These are phyloP conservation scores for Daktulosphaira vitifoliae DNA, from an alignment of 1,140 invertebrate species.

Conservation along the genomic window DNA sequence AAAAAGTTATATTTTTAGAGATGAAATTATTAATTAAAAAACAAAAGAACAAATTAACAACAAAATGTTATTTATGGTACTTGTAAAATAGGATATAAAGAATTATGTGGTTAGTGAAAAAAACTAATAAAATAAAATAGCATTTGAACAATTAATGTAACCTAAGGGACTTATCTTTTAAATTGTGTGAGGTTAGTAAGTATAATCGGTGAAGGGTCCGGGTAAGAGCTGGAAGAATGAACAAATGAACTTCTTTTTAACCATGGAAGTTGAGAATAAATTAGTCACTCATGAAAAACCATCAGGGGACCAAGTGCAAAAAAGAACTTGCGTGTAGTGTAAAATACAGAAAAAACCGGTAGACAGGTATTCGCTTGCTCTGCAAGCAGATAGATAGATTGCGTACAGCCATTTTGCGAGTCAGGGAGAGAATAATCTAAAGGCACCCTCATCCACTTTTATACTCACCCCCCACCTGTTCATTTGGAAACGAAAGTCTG, in stretches of 20 bases:
- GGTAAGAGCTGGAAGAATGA: neutral
- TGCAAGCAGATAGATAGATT: constrained; percentile 14
- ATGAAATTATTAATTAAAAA: too few relatives aligned
- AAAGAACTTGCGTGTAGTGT: neutral
- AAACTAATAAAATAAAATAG: neutral
- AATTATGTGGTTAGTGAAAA: constrained; percentile 9
- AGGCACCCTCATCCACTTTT: constrained; percentile 8
- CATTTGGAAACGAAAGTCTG: neutral
- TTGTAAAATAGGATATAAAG: constrained; percentile 7
- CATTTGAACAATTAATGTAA: constrained; percentile 27
- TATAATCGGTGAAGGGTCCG: neutral
- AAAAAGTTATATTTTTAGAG: too few relatives aligned
- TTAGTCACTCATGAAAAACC: constrained; percentile 29
- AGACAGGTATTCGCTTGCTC: constrained; percentile 16
- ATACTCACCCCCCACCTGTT: neutral
- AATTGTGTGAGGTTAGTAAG: constrained; percentile 17
- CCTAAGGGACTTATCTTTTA: constrained; percentile 30
- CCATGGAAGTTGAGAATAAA: constrained; percentile 28
- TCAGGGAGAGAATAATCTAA: constrained; percentile 16
- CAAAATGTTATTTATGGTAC: constrained; percentile 9
- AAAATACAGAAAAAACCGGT: too few relatives aligned
- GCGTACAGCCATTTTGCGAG: constrained; percentile 1
- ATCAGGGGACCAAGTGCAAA: neutral
- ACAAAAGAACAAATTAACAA: neutral
- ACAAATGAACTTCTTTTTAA: constrained; percentile 30